Evolutionary conservation across 2,797 vertebrate species (phyloP), one percentile per base, ranked within the genome.

Genomic region (Percopsis omiscomaycus): DNA sequence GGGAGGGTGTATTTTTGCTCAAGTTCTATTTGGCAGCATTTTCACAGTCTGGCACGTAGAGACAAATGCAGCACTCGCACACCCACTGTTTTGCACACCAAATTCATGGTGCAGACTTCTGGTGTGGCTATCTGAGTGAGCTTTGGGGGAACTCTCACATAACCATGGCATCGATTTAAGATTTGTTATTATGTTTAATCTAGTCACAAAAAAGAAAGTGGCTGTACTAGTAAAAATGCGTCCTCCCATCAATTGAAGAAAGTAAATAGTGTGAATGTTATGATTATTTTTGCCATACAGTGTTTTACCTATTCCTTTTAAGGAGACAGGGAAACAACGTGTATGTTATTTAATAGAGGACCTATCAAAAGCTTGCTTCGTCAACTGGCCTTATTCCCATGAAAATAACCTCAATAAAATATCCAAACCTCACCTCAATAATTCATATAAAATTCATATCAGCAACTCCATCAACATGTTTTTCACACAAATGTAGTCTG

Each of bases 391-490:
- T 75, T 79, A 73, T 81, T 84, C 74, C 71, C 69, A 65, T 77
- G 64, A 71, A 69, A 71, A 69, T 69, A 64, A 64, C 55, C 52
- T 22, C n/a, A 73, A 54, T 76, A 56, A 75, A 74, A 86, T 80
- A 75, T 86, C 76, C 82, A 78, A 59, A 42, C 54, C 68, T 91
- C 73, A 42, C 54, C 68, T 91, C 73, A 89, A 90, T 89, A 86
- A 90, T 87, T 84, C 68, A 91, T 89, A 69, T 42, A 15, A 57
- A 28, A 46, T 52, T 61, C 44, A 12, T 47, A 66, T 60, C 73
- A 80, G 61, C 55, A 22, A 68, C 22, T 22, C 22, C 22, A 22
- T 22, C 22, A 22, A 22, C 22, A 22, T 37, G 32, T 37, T 6
- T 37, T 32, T 4, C 5, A 32, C 30, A 73, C 81, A 84, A 76